Conservation (phyloP, 2,888 invertebrate species). For the Mesodorylaimus sp. region DNA sequence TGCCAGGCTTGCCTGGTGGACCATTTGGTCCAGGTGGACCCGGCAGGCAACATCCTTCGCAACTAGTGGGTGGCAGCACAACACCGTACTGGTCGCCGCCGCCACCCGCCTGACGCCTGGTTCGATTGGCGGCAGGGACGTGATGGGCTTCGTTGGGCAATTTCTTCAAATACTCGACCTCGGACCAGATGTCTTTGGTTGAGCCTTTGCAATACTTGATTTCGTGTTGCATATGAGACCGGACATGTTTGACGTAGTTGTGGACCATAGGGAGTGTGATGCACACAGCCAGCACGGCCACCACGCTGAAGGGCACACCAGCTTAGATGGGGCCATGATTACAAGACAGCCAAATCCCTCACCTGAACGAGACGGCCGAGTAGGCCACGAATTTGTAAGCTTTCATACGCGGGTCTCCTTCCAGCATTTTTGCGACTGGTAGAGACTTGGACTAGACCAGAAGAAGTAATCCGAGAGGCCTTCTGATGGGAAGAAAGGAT, state of each 20-base stretch:
- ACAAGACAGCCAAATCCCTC: too few relatives aligned
- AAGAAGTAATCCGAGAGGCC: too few relatives aligned
- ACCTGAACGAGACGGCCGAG: constrained; percentile 22
- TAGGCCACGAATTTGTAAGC: constrained; percentile 9
- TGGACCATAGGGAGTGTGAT: constrained; percentile 28
- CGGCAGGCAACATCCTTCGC: constrained; percentile 18
- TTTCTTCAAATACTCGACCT: constrained; percentile 22
- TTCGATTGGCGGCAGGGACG: constrained; percentile 22
- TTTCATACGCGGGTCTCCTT: constrained; percentile 2
- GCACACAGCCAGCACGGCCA: constrained; percentile 29
- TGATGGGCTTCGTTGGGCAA: too few relatives aligned
- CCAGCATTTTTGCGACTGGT: too few relatives aligned
- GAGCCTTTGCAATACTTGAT: constrained; percentile 30
- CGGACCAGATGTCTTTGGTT: constrained; percentile 28
- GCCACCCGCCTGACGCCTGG: constrained; percentile 23
- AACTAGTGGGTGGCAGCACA: not conserved
- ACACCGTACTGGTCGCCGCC: constrained; percentile 13
- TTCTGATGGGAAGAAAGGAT: too few relatives aligned
- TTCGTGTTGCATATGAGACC: constrained; percentile 29
- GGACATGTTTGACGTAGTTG: constrained; percentile 27
- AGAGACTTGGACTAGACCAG: too few relatives aligned
- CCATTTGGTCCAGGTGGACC: constrained; percentile 19
- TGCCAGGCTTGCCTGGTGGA: constrained; percentile 4
- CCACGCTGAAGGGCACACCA: constrained; percentile 24
- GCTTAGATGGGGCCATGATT: constrained; percentile 26